Evolutionary conservation across 2,888 invertebrate species (phyloP).

Genomic region (Sceliomorpha sp.): DNA sequence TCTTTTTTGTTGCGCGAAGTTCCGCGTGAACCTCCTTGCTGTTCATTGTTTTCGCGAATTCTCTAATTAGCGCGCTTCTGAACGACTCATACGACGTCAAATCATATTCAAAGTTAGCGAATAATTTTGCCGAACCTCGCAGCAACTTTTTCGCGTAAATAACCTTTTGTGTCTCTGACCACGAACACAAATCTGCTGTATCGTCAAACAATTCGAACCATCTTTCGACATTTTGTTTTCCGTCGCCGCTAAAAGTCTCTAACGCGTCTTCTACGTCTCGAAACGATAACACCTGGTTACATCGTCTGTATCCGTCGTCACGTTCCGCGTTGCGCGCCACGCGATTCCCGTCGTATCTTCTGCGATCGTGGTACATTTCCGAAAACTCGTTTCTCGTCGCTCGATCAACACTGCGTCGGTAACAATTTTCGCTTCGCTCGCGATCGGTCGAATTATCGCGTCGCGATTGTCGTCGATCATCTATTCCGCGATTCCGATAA

Average conservation of each 20-base stretch:
- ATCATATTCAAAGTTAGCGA: constrained; percentile 14
- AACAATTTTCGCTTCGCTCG: constrained; percentile 39
- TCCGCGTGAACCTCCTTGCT: constrained; percentile 13
- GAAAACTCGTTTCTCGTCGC: constrained; percentile 1
- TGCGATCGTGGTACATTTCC: not conserved
- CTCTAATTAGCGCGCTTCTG: constrained; percentile 9
- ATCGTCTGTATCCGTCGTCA: no score
- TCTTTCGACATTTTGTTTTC: constrained; percentile 8
- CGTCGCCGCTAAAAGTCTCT: constrained; percentile 26
- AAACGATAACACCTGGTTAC: no score
- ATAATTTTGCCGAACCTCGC: constrained; percentile 18
- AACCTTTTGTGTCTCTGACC: constrained; percentile 15
- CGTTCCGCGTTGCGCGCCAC: no score
- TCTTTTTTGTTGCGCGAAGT: constrained; percentile 9
- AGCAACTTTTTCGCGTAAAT: constrained; percentile 21
- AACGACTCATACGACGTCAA: not conserved
- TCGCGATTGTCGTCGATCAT: constrained; percentile 16
- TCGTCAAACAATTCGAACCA: constrained; percentile 23
- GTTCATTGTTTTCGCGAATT: constrained; percentile 18
- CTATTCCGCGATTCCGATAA: not conserved
- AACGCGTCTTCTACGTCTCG: constrained; percentile 33
- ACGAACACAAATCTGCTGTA: constrained; percentile 19
- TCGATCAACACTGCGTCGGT: constrained; percentile 11
- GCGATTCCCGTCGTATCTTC: constrained; percentile 17
- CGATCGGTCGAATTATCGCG: constrained; percentile 39